Evolutionary conservation across 2,888 invertebrate species (phyloP).

Genomic region (Chalcis sispes): DNA sequence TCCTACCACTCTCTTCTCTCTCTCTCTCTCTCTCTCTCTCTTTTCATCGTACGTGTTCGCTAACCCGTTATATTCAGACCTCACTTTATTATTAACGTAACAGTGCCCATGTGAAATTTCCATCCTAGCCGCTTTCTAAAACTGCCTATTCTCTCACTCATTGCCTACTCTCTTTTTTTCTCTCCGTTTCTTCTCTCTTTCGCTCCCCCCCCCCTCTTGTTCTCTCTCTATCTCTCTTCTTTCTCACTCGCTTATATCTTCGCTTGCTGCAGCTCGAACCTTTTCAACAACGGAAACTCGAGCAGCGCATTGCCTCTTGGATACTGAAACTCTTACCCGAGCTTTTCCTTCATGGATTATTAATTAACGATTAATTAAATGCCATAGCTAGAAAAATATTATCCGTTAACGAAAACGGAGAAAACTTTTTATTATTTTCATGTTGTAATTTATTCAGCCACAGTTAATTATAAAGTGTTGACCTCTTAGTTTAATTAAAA

Average conservation of each 20-base stretch:
- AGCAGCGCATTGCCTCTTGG: not conserved
- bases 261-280: too few species aligned
- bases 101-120: constrained; percentile 43
- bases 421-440: too few species aligned
- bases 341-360: constrained; percentile 27
- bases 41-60: not conserved
- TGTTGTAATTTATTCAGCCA: too few species aligned
- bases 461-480: too few species aligned
- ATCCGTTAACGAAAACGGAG: too few species aligned
- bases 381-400: too few species aligned
- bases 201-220: not conserved
- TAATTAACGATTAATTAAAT: constrained; percentile 50
- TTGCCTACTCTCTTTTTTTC: not conserved
- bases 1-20: not conserved
- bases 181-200: not conserved
- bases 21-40: constrained; percentile 10
- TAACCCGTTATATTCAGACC: constrained; percentile 38
- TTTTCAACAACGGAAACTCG: constrained; percentile 10
- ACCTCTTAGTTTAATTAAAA: too few species aligned
- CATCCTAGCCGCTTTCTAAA: not conserved
- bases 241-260: not conserved
- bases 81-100: constrained; percentile 53
- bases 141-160: constrained; percentile 1
- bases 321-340: constrained; percentile 8
- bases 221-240: not conserved